These are phyloP conservation scores for Drosophila koepferae DNA, from an alignment of 2,888 invertebrate species.

Conservation along the genomic window DNA sequence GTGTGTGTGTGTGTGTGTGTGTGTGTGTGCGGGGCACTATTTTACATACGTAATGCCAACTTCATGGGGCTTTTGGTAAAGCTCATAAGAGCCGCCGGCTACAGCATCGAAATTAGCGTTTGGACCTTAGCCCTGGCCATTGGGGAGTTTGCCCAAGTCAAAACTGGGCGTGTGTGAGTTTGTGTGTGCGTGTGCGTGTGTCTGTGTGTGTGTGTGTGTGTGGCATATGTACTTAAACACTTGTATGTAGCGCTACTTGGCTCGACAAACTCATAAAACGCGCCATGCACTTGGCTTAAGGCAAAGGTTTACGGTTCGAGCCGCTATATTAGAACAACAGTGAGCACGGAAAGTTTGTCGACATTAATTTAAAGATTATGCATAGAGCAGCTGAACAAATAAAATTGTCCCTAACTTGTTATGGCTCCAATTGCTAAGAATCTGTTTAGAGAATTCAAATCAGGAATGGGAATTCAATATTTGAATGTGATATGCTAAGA, in stretches of 20 bases:
- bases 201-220: constrained; percentile 10
- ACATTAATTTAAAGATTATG: background rate
- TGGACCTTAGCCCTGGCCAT: constrained; percentile 51
- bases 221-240: constrained; percentile 32
- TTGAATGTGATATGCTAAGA: background rate
- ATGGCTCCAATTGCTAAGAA: background rate
- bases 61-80: constrained; percentile 69
- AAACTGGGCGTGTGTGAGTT: background rate
- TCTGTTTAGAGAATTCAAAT: background rate
- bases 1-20: constrained; percentile 3
- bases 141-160: constrained; percentile 25
- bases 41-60: constrained; percentile 76
- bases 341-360: background rate
- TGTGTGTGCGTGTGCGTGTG: background rate
- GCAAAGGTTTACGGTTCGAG: background rate
- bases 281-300: background rate
- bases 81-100: constrained; percentile 74
- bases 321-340: background rate
- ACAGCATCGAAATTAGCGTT: constrained; percentile 72
- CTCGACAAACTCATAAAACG: constrained; percentile 5
- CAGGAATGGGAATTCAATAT: background rate
- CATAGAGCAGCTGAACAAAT: background rate
- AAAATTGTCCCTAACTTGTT: background rate
- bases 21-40: constrained; percentile 57
- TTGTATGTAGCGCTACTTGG: constrained; percentile 12